phyloP scores from a whole-genome alignment of 2,113 vertebrate genomes.

The Elephantulus edwardii region DNA sequence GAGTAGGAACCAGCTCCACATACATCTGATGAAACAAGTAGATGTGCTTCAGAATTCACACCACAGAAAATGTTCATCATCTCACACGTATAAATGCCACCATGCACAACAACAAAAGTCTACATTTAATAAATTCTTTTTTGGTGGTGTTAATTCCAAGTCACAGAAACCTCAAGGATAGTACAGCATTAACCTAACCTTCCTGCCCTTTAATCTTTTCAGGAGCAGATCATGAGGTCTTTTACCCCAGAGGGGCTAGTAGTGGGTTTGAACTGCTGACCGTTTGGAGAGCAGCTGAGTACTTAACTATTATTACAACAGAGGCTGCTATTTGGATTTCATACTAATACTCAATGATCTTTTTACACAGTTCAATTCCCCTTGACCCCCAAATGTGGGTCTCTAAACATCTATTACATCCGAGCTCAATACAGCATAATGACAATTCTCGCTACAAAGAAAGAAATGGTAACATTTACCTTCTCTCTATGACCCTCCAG shows the following conservation, averaged over 20 bases:
- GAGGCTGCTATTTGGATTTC: neutral
- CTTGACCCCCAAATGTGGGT: neutral
- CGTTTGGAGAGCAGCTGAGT: too few relatives aligned
- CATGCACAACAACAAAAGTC: neutral
- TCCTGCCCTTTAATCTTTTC: too few relatives aligned
- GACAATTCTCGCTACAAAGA: neutral
- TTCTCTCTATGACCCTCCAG: slow-evolving; percentile 98
- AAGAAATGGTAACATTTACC: slow-evolving; percentile 83
- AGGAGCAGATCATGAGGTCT: too few relatives aligned
- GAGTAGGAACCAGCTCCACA: neutral
- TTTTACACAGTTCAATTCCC: neutral
- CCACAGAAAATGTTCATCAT: neutral
- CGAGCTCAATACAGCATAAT: neutral
- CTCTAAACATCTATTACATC: neutral
- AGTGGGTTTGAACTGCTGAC: neutral
- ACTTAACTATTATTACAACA: too few relatives aligned
- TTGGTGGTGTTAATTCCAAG: neutral
- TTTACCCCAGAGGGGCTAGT: neutral
- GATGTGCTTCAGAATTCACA: neutral
- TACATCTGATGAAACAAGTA: neutral
- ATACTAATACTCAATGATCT: neutral
- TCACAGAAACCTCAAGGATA: too few relatives aligned
- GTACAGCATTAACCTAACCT: too few relatives aligned
- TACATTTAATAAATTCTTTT: neutral
- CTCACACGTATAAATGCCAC: neutral